phyloP scores from a whole-genome alignment of 2,113 vertebrate species.

The Dipodomys spectabilis region DNA sequence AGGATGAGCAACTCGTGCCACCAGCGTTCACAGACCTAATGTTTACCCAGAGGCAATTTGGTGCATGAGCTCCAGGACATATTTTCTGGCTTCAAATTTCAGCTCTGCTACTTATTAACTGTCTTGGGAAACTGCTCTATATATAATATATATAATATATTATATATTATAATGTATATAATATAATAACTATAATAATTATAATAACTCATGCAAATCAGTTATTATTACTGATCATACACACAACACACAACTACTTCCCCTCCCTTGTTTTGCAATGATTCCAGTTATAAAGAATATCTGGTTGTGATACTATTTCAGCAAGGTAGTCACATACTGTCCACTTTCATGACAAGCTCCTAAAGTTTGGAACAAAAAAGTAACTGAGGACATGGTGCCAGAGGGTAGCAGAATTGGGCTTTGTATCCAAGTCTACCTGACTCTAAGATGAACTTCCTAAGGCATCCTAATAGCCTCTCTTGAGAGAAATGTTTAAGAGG shows the following conservation, averaged over 20 bases:
- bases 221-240: not conserved
- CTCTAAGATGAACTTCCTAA: not conserved
- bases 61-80: not conserved
- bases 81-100: not conserved
- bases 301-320: not conserved
- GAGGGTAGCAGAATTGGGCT: conserved; percentile 2
- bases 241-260: too few species aligned
- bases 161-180: not conserved
- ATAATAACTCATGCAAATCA: not conserved
- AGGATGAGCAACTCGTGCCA: not conserved
- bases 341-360: not conserved
- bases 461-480: not conserved
- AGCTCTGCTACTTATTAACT: not conserved
- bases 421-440: not conserved
- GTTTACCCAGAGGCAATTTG: not conserved
- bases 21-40: not conserved
- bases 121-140: not conserved
- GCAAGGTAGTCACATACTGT: not conserved
- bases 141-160: too few species aligned
- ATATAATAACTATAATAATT: too few species aligned
- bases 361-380: not conserved
- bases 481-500: not conserved
- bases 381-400: not conserved
- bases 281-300: not conserved
- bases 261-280: not conserved